phyloP scores from a whole-genome alignment of 2,888 invertebrate genomes.

The Thumatha senex region DNA sequence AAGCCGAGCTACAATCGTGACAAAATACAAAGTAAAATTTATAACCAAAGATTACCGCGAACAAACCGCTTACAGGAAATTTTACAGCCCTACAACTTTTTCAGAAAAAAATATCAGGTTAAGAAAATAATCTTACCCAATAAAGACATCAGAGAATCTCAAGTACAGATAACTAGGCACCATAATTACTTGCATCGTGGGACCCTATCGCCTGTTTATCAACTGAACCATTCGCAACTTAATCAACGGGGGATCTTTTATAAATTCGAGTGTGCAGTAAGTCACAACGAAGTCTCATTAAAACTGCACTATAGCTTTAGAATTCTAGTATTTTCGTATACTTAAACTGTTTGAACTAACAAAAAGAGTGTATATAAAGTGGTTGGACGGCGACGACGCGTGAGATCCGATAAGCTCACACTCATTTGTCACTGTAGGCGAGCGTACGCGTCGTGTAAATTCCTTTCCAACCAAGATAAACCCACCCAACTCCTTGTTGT shows the following conservation, averaged over 20 bases:
- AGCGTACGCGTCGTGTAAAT: conserved; percentile 74
- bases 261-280: conserved; percentile 30
- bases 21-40: neutral
- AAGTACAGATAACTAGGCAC: conserved; percentile 58
- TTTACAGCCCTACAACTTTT: conserved; percentile 13
- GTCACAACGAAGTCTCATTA: conserved; percentile 61
- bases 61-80: conserved; percentile 7
- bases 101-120: conserved; percentile 11
- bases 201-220: conserved; percentile 50
- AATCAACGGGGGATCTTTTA: conserved; percentile 32
- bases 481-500: conserved; percentile 55
- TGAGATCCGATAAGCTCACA: conserved; percentile 62
- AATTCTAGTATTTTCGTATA: too few relatives aligned
- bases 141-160: conserved; percentile 70
- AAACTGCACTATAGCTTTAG: conserved; percentile 36
- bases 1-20: too few relatives aligned
- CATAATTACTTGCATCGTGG: conserved; percentile 64
- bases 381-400: conserved; percentile 51
- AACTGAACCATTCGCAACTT: conserved; percentile 49
- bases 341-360: conserved; percentile 35
- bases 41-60: conserved; percentile 12
- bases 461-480: conserved; percentile 70
- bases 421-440: conserved; percentile 78
- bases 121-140: conserved; percentile 54
- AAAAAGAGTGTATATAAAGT: conserved; percentile 53